phyloP scores from a whole-genome alignment of 1,140 invertebrate species.

The Tetragonula clypearis region DNA sequence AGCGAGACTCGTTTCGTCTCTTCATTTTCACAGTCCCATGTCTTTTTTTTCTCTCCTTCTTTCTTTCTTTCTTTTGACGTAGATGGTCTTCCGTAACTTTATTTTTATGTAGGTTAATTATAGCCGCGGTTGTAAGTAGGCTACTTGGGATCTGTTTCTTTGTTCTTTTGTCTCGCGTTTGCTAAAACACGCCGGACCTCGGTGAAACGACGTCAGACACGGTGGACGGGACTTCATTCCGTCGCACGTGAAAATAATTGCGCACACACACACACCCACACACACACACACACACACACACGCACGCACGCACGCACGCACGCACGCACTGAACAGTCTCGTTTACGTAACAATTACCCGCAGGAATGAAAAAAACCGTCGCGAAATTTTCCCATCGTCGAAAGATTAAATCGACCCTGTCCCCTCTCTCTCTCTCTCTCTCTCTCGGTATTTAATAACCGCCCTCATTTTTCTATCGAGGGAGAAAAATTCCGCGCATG shows the following conservation, averaged over 20 bases:
- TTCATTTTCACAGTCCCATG: neutral
- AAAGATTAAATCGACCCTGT: too few relatives aligned
- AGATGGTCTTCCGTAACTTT: neutral
- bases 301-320: too few relatives aligned
- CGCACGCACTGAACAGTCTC: neutral
- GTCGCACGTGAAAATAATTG: neutral
- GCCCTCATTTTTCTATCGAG: too few relatives aligned
- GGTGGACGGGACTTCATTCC: neutral
- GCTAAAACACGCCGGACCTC: neutral
- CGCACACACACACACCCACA: neutral
- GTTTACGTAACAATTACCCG: neutral
- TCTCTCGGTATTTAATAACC: too few relatives aligned
- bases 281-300: too few relatives aligned
- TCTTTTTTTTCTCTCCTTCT: neutral
- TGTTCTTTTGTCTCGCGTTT: neutral
- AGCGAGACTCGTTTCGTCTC: too few relatives aligned
- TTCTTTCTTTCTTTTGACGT: too few relatives aligned
- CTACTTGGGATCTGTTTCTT: neutral
- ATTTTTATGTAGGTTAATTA: conserved; percentile 4
- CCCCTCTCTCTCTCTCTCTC: too few relatives aligned
- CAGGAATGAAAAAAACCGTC: too few relatives aligned
- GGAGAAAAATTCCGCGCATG: too few relatives aligned
- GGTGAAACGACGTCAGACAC: neutral
- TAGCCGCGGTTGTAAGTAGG: neutral
- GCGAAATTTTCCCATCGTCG: too few relatives aligned